A percentile compares a stretch with the other conserved stretches of the same genome.
These are phyloP conservation scores for Drosophila teissieri DNA, from an alignment of 1,140 invertebrate species.

Conservation along the genomic window DNA sequence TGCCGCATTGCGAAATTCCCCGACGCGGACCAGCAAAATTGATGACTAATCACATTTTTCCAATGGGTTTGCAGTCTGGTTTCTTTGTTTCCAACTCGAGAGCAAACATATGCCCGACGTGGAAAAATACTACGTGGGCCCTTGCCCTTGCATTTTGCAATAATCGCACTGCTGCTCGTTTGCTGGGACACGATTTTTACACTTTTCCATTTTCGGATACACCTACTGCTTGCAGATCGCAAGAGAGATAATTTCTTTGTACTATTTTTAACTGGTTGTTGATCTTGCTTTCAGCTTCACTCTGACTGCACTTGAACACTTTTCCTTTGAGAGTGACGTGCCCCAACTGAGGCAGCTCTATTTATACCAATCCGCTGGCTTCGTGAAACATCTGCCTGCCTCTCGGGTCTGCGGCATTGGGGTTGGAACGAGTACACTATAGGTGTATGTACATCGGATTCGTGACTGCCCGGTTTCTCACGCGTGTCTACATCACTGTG, in stretches of 20 bases:
- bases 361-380: slow-evolving; percentile 53
- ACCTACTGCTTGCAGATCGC: slow-evolving; percentile 13
- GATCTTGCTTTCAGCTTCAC: slow-evolving; percentile 33
- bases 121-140: slow-evolving; percentile 51
- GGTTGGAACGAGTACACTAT: slow-evolving; percentile 33
- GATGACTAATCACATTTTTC: slow-evolving; percentile 48
- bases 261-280: slow-evolving; percentile 20
- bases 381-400: slow-evolving; percentile 54
- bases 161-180: slow-evolving; percentile 30
- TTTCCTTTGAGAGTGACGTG: slow-evolving; percentile 50
- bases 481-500: slow-evolving; percentile 19
- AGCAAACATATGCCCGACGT: slow-evolving; percentile 37
- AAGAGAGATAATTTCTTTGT: slow-evolving; percentile 28
- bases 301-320: slow-evolving; percentile 63
- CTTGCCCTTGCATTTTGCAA: slow-evolving; percentile 40
- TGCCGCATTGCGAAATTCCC: slow-evolving; percentile 52
- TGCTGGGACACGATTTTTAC: slow-evolving; percentile 40
- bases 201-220: slow-evolving; percentile 54
- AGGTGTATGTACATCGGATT: slow-evolving; percentile 12
- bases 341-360: slow-evolving; percentile 22
- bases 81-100: slow-evolving; percentile 65
- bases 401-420: slow-evolving; percentile 22
- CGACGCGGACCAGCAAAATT: slow-evolving; percentile 34
- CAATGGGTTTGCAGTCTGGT: slow-evolving; percentile 47
- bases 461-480: slow-evolving; percentile 36